phyloP scores from a whole-genome alignment of 2,797 vertebrate species.

The Coregonus ussuriensis region DNA sequence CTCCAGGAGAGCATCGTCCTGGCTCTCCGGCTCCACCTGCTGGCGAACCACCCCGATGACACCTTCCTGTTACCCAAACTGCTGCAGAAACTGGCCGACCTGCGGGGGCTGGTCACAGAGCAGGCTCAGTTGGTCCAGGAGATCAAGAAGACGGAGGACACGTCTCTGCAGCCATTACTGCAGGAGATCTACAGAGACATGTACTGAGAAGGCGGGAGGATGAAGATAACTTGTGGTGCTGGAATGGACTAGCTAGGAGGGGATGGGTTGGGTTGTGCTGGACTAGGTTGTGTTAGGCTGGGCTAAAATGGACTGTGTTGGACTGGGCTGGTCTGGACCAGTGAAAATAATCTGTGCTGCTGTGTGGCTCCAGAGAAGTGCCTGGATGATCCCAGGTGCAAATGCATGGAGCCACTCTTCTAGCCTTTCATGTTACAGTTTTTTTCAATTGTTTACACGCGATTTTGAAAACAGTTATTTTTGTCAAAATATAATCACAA shows the following conservation, averaged over 20 bases:
- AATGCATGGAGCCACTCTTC: background rate
- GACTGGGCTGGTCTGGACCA: too few relatives aligned
- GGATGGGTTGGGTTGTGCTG: background rate
- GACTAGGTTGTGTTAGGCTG: background rate
- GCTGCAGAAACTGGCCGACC: conserved; percentile 94
- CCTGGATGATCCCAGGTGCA: background rate
- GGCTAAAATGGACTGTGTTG: background rate
- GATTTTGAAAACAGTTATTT: too few relatives aligned
- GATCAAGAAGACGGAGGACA: conserved; percentile 90
- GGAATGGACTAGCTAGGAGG: background rate
- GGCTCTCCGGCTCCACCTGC: conserved; percentile 87
- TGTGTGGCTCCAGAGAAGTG: too few relatives aligned
- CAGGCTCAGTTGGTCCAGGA: conserved; percentile 91
- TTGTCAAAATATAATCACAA: too few relatives aligned
- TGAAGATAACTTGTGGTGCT: background rate
- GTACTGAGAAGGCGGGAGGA: conserved; percentile 76
- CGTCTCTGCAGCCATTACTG: conserved; percentile 89
- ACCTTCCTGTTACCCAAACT: conserved; percentile 91
- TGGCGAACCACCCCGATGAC: conserved; percentile 87
- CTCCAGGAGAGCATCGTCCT: conserved; percentile 92
- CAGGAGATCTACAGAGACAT: conserved; percentile 97
- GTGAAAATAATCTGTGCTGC: background rate
- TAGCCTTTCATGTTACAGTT: background rate
- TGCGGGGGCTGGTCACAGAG: conserved; percentile 92
- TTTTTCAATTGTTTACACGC: too few relatives aligned